Evolutionary conservation across 2,888 invertebrate species (phyloP), one percentile per base, ranked within the genome.

Genomic region (Cistogaster globosa): DNA sequence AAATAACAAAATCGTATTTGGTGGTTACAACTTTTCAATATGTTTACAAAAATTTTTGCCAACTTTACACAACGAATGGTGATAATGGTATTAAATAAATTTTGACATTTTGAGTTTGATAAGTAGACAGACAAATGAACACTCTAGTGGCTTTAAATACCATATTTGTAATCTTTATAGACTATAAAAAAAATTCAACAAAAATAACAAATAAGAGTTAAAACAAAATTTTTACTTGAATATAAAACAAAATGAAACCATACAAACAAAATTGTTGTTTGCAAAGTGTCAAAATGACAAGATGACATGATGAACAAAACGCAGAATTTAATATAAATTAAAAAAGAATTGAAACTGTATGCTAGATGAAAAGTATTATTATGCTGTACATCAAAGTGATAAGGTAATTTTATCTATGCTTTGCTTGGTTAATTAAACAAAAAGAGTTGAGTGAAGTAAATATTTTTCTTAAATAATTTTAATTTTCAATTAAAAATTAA

Each of bases 241-340:
- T 71, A n/a, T 22, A 45, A 62, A 63, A 57, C 32, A 65, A 55
- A 80, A 58, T 48, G 78, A 79, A 79, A 71, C 78, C 78, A 79
- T 79, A 69, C 48, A 75, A 63, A 68, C 20, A 62, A 60, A 12
- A 55, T 45, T 78, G 7, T 58, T 20, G 45, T 71, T 75, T 57
- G 65, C 65, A 79, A 79, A 84, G 84, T 84, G 84, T 84, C 84
- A 57, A 60, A 57, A 62, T 42, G 60, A 83, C 83, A 83, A 79
- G 83, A 79, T 77, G 84, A 84, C 84, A 84, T 76, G 80, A 72
- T 84, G 76, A 76, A 18, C 57, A 68, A 68, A 80, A 53, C 26
- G 11, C 20, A 42, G 51, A 69, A 51, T 18, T 53, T 68, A 7
- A 14, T 26, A 20, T 16, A 53, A 65, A 48, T 11, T 0, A 48